Evolutionary conservation across 2,888 invertebrate genomes (phyloP).

Genomic region (Drosophila anomalata): DNA sequence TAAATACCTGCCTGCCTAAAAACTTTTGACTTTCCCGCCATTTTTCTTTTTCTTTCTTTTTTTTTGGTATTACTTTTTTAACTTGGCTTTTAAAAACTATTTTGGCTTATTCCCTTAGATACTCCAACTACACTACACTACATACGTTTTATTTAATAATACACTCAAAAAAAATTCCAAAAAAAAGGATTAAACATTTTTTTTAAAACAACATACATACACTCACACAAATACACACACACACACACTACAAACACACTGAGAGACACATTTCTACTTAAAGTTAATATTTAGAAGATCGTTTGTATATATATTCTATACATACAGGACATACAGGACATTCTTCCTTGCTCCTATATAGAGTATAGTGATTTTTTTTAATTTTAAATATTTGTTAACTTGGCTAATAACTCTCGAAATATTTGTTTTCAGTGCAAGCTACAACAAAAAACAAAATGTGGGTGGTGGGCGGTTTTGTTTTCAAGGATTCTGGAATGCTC

Average conservation of each 20-base stretch:
- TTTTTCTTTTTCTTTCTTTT: not conserved
- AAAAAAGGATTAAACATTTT: not conserved
- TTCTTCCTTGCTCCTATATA: not conserved
- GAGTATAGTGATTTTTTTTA: not conserved
- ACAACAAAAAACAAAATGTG: slow-evolving; percentile 18
- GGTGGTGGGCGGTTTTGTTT: slow-evolving; percentile 26
- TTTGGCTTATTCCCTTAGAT: slow-evolving; percentile 67
- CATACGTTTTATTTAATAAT: slow-evolving; percentile 23
- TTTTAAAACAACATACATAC: slow-evolving; percentile 19
- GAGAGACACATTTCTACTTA: slow-evolving; percentile 13
- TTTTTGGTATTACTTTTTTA: not conserved
- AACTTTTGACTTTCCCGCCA: not conserved
- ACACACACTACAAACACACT: slow-evolving; percentile 7
- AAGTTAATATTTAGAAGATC: slow-evolving; percentile 19
- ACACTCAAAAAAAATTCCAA: slow-evolving; percentile 1
- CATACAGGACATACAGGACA: slow-evolving; percentile 14
- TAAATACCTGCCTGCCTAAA: slow-evolving; percentile 60
- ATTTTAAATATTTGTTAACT: slow-evolving; percentile 1
- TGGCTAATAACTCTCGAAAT: slow-evolving; percentile 30
- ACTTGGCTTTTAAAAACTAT: slow-evolving; percentile 63
- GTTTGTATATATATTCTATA: slow-evolving; percentile 18
- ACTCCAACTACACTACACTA: slow-evolving; percentile 45
- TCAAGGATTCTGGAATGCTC: slow-evolving; percentile 13
- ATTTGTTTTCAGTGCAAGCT: slow-evolving; percentile 30
- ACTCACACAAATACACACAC: slow-evolving; percentile 11